Conservation (phyloP, 2,888 invertebrate genomes). For the Spodoptera exigua region DNA sequence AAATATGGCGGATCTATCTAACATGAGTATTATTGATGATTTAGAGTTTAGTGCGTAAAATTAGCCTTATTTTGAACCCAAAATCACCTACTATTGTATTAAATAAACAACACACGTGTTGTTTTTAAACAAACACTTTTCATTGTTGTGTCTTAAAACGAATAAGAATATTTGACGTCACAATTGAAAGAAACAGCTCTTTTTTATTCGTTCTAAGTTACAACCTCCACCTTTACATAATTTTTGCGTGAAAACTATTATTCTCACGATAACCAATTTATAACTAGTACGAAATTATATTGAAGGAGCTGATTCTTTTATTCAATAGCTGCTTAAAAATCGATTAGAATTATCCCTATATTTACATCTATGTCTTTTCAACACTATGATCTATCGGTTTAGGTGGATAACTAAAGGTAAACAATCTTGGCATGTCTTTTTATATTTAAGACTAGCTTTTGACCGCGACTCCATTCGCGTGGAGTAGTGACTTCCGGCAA, state of each 20-base stretch:
- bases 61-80: constrained; percentile 39
- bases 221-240: constrained; percentile 4
- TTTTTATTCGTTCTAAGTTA: neutral
- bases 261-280: constrained; percentile 7
- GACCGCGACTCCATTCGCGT: too few species aligned
- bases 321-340: too few species aligned
- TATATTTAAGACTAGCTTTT: too few species aligned
- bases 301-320: neutral
- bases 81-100: constrained; percentile 11
- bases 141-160: neutral
- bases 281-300: constrained; percentile 6
- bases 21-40: constrained; percentile 8
- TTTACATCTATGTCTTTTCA: too few species aligned
- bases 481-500: too few species aligned
- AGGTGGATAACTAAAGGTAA: too few species aligned
- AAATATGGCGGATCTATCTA: neutral
- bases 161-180: too few species aligned
- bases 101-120: neutral
- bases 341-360: too few species aligned
- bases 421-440: too few species aligned
- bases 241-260: constrained; percentile 17
- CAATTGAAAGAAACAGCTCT: neutral
- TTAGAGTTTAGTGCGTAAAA: constrained; percentile 19
- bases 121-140: constrained; percentile 4
- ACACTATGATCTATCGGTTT: too few species aligned